Base-by-base conservation (phyloP, 2,113 vertebrate genomes). In the Brienomyrus brachyistius region DNA sequence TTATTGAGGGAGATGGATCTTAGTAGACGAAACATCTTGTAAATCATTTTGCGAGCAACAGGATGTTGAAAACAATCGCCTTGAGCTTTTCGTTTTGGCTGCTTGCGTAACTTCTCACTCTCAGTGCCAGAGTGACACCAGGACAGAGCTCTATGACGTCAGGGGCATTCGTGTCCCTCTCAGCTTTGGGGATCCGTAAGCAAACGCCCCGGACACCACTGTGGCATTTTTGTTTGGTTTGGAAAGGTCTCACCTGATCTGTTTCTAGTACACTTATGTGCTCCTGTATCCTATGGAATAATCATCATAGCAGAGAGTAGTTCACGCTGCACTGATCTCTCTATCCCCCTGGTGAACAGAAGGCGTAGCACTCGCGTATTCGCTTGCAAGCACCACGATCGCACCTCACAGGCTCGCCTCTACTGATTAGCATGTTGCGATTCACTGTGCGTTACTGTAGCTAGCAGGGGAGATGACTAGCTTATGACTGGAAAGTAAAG, bases 21-120 rank as follows among this genome's bases (percentile, higher is more conserved):
- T 52, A 52, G 35, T 54, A 80, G 66, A 52, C 50, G 43, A 89
- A 84, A 85, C 52, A 59, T 56, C 80, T 62, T 59, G 89, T 85
- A 85, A 56, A 83, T 84, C 51, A 84, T 59, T 88, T 59, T 66
- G 21, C 43, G 23, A 23, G n/a, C 17, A 88, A 88, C 52, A 66
- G 48, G 50, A 62, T 43, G 86, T 52, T 8, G 31, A 66, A 88
- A 59, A 45, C 19, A 43, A 31, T 40, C 56, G 87, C 87, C 86
- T 47, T 62, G 87, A 56, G 54, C 40, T 66, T 62, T 59, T 88
- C 40, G 23, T 88, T 47, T 62, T n/a, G 13, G 54, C 13, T 66
- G 52, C 74, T 85, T 48, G 43, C 89, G 3, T 85, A 85, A 85
- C 88, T 54, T 8, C 4, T 56, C 13, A 17, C 74, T 23, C 47